Conservation (phyloP, 2,888 invertebrate species). For the Cantharis rustica region DNA sequence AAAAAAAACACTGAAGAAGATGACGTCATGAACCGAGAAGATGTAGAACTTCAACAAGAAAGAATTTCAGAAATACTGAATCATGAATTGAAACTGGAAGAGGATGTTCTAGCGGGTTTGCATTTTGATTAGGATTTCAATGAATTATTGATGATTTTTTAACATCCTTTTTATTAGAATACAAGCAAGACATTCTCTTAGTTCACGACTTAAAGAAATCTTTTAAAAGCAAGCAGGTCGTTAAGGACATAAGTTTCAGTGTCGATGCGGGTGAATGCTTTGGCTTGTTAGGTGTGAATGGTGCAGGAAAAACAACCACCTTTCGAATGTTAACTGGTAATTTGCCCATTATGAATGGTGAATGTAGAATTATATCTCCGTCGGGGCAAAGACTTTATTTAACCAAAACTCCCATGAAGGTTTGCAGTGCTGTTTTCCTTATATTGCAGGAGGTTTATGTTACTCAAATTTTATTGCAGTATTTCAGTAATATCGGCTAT, state of each 20-base stretch:
- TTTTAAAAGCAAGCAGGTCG: conserved; percentile 54
- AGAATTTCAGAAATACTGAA: not conserved
- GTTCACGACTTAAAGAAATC: conserved; percentile 65
- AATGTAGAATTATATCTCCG: not conserved
- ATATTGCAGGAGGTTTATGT: not conserved
- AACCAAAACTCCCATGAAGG: not conserved
- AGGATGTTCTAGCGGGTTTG: not conserved
- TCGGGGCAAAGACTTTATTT: not conserved
- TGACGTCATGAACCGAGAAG: conserved; percentile 31
- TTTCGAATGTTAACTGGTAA: conserved; percentile 83
- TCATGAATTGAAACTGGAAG: not conserved
- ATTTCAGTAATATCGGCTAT: conserved; percentile 77
- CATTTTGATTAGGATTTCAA: not conserved
- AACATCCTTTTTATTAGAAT: not conserved
- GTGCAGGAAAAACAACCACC: conserved; percentile 84
- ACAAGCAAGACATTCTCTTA: conserved; percentile 58
- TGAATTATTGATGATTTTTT: not conserved
- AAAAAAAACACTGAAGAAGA: not conserved
- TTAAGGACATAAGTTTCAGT: conserved; percentile 66
- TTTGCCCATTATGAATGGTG: conserved; percentile 28
- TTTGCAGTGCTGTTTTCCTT: not conserved
- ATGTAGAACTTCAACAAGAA: not conserved
- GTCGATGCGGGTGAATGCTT: conserved; percentile 76
- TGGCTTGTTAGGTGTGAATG: conserved; percentile 83
- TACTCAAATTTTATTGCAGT: conserved; percentile 55